phyloP scores from a whole-genome alignment of 2,888 invertebrate species.

The Monochamus alternatus region DNA sequence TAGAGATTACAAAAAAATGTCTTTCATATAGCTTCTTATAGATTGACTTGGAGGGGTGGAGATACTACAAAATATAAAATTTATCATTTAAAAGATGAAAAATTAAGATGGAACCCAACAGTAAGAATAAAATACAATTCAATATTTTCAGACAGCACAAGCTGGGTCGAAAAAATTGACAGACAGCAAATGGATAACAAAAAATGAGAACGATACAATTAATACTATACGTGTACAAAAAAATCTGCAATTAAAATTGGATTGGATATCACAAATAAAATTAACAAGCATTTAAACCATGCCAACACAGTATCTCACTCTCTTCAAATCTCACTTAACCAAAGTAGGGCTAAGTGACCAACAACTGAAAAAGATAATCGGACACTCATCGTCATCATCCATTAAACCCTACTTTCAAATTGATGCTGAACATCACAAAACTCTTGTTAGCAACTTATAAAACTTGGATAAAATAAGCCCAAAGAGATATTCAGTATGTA shows the following conservation, averaged over 20 bases:
- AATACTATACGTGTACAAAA: background rate
- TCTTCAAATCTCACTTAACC: background rate
- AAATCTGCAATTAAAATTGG: background rate
- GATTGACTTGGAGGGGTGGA: conserved; percentile 11
- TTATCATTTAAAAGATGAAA: background rate
- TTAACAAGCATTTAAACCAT: background rate
- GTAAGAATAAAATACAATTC: background rate
- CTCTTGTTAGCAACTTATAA: conserved; percentile 4
- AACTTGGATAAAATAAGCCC: background rate
- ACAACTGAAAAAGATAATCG: background rate
- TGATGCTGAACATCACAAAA: conserved; percentile 2
- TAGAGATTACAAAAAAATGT: conserved; percentile 10
- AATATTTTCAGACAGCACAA: conserved; percentile 8
- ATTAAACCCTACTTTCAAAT: conserved; percentile 12
- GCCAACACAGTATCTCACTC: background rate
- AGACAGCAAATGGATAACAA: conserved; percentile 1
- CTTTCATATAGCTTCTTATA: conserved; percentile 18
- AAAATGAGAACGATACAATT: background rate
- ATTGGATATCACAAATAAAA: background rate
- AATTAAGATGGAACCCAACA: background rate
- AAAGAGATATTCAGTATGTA: background rate
- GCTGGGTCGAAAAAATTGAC: background rate
- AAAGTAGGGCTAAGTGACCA: background rate
- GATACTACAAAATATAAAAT: background rate
- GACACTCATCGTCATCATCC: background rate